Evolutionary conservation across 2,888 invertebrate genomes (phyloP).

Genomic region (Nipponacmea schrenckii): DNA sequence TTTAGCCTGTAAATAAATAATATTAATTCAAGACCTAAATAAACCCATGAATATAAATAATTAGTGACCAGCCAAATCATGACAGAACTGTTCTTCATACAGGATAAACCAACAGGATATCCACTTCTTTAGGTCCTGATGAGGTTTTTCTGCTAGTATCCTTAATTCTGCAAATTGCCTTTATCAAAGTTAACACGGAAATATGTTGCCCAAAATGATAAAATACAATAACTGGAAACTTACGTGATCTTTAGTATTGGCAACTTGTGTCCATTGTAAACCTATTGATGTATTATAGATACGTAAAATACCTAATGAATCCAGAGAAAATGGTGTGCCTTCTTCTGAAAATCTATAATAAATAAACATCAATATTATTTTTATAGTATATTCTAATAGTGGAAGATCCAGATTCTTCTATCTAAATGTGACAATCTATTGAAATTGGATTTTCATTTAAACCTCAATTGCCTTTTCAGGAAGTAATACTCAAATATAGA

Average conservation of each 20-base stretch:
- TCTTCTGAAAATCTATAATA: slow-evolving; percentile 82
- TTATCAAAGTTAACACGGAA: no score
- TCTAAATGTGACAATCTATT: no score
- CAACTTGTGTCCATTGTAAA: slow-evolving; percentile 83
- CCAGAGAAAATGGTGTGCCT: slow-evolving; percentile 82
- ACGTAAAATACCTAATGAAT: slow-evolving; percentile 81
- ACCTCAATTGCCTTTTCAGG: no score
- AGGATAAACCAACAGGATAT: neutral
- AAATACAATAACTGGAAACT: slow-evolving; percentile 52
- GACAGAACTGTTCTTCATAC: neutral
- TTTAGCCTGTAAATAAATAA: slow-evolving; percentile 66
- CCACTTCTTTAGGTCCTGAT: no score
- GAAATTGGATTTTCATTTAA: no score
- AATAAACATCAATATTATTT: neutral
- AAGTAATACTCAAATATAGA: no score
- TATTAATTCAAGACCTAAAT: no score
- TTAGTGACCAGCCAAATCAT: neutral
- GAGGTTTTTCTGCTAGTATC: no score
- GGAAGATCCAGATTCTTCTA: neutral
- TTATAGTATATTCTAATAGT: neutral
- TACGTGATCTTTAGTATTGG: slow-evolving; percentile 80
- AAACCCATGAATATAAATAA: neutral
- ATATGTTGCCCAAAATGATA: no score
- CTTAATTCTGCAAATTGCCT: no score
- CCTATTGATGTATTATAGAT: slow-evolving; percentile 76